These are phyloP conservation scores for Drosophila vallismaia DNA, from an alignment of 2,888 invertebrate species.

Conservation along the genomic window DNA sequence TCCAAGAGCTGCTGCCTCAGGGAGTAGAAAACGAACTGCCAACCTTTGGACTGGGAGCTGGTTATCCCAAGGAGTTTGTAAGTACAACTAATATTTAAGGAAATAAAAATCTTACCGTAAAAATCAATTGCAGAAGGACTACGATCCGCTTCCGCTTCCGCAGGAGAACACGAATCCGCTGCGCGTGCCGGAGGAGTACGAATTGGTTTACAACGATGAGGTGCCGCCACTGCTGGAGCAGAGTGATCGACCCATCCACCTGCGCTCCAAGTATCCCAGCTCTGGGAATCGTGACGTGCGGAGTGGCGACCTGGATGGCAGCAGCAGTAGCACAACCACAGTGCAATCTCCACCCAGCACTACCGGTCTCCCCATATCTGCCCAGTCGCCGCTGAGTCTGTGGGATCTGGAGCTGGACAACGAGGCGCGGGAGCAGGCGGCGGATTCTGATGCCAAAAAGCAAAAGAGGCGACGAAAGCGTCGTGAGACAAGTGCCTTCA, in stretches of 20 bases:
- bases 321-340: conserved; percentile 6
- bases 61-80: conserved; percentile 68
- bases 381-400: conserved; percentile 80
- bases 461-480: conserved; percentile 50
- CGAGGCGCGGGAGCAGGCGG: conserved; percentile 84
- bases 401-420: conserved; percentile 86
- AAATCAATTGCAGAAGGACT: conserved; percentile 74
- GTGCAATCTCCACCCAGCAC: conserved; percentile 18
- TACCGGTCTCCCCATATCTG: conserved; percentile 52
- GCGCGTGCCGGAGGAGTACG: conserved; percentile 81
- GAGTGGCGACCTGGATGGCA: conserved; percentile 68
- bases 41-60: conserved; percentile 33
- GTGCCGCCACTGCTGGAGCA: conserved; percentile 62
- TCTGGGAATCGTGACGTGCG: conserved; percentile 82
- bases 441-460: conserved; percentile 41
- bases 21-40: conserved; percentile 64
- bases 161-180: conserved; percentile 57
- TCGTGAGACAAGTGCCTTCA: conserved; percentile 30
- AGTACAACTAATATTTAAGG: conserved; percentile 28
- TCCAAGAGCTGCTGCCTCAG: conserved; percentile 69
- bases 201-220: conserved; percentile 81
- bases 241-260: conserved; percentile 81
- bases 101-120: background rate
- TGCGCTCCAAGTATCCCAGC: conserved; percentile 82
- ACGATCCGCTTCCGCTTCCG: conserved; percentile 59